These are phyloP conservation scores for Imbricaverruca yamaguchii DNA, from an alignment of 2,888 invertebrate genomes.

Conservation along the genomic window DNA sequence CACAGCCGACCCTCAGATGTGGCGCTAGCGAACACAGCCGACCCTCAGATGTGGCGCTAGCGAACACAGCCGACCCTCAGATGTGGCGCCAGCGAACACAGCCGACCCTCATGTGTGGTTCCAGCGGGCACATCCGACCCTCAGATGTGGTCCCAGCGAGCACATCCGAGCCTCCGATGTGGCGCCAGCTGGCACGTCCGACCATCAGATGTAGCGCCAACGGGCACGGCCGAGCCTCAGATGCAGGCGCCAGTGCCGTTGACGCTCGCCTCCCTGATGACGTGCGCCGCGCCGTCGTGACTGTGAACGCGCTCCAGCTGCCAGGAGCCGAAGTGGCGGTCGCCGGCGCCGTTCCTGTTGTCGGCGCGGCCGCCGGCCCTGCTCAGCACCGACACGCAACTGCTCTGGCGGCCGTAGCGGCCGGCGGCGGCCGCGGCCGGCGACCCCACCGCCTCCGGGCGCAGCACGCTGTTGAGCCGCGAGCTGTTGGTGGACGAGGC, in stretches of 20 bases:
- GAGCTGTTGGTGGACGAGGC: conserved; percentile 26
- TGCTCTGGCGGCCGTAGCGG: conserved; percentile 31
- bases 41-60: too few species aligned
- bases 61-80: too few species aligned
- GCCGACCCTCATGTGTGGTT: too few species aligned
- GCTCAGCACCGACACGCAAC: conserved; percentile 29
- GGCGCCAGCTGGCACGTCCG: too few species aligned
- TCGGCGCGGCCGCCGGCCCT: conserved; percentile 18
- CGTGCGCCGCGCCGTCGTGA: neutral
- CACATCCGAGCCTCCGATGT: too few species aligned
- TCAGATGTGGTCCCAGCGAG: too few species aligned
- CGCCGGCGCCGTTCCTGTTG: conserved; percentile 23
- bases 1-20: too few species aligned
- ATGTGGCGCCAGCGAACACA: too few species aligned
- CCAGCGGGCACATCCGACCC: too few species aligned
- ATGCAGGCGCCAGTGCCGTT: neutral
- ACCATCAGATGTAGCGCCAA: too few species aligned
- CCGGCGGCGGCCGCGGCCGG: neutral
- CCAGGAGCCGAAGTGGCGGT: conserved; percentile 23
- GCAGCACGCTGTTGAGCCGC: conserved; percentile 14
- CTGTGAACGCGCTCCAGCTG: conserved; percentile 28
- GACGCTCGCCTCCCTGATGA: neutral
- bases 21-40: too few species aligned
- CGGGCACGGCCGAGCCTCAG: neutral
- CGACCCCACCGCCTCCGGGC: neutral